Evolutionary conservation across 2,113 vertebrate species (phyloP).

Genomic region (Microcebus griseorufus): DNA sequence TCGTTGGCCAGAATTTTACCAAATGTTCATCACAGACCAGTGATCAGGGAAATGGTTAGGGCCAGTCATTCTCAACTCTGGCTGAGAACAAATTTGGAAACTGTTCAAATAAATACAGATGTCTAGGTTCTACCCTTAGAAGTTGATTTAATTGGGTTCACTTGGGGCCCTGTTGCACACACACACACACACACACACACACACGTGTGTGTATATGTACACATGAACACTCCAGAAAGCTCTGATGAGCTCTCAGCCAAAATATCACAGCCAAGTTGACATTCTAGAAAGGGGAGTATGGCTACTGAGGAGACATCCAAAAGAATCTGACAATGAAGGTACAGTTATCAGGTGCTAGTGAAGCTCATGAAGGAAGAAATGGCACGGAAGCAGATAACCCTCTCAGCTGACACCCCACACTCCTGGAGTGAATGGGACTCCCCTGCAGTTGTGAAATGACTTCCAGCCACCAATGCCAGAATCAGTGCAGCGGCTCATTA

Average conservation of each 20-base stretch:
- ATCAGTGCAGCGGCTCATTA: background rate
- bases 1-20: background rate
- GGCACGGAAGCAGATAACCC: background rate
- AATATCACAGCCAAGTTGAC: background rate
- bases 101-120: background rate
- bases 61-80: background rate
- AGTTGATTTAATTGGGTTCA: background rate
- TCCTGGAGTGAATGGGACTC: background rate
- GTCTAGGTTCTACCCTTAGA: background rate
- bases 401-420: background rate
- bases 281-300: background rate
- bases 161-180: background rate
- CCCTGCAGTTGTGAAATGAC: background rate
- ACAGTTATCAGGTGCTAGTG: background rate
- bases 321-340: background rate
- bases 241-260: background rate
- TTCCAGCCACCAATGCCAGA: background rate
- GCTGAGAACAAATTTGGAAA: background rate
- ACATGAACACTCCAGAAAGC: background rate
- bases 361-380: background rate
- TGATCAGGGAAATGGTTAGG: background rate
- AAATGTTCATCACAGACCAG: background rate
- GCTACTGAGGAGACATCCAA: background rate
- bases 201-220: fast-evolving
- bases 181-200: background rate